Conservation (phyloP, 2,888 invertebrate genomes). For the Mesoligia furuncula region DNA sequence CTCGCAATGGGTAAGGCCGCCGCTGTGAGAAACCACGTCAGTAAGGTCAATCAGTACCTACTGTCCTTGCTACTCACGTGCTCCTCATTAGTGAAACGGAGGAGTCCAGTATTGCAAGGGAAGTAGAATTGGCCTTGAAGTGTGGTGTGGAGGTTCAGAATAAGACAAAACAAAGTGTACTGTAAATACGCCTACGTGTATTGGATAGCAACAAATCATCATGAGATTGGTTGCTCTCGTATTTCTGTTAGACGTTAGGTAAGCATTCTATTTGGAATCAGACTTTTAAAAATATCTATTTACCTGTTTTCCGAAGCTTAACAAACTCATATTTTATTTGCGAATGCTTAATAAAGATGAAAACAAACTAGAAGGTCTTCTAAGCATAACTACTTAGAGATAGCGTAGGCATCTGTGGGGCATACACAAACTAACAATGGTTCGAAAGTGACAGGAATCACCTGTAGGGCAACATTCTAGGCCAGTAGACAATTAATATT, state of each 20-base stretch:
- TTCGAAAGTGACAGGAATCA: neutral
- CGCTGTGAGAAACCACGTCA: neutral
- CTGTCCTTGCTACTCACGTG: neutral
- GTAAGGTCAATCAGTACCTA: neutral
- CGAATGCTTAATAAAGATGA: neutral
- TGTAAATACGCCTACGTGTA: neutral
- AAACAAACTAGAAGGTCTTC: neutral
- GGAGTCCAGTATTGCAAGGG: neutral
- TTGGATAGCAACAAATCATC: neutral
- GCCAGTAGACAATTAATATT: neutral
- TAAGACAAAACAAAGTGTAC: neutral
- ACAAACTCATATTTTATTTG: neutral
- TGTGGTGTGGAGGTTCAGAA: neutral
- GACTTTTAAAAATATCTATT: neutral
- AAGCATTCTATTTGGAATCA: too few species aligned
- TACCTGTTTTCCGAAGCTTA: neutral
- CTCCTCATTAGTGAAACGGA: neutral
- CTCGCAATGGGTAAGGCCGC: too few species aligned
- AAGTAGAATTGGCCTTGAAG: neutral
- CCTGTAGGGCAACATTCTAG: neutral
- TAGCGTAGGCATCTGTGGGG: neutral
- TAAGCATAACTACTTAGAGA: too few species aligned
- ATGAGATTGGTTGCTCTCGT: neutral
- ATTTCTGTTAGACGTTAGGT: slow-evolving; percentile 5
- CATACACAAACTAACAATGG: neutral